Evolutionary conservation across 2,113 vertebrate species (phyloP), one percentile per base, ranked within the genome.

Genomic region (Plectropomus leopardus): DNA sequence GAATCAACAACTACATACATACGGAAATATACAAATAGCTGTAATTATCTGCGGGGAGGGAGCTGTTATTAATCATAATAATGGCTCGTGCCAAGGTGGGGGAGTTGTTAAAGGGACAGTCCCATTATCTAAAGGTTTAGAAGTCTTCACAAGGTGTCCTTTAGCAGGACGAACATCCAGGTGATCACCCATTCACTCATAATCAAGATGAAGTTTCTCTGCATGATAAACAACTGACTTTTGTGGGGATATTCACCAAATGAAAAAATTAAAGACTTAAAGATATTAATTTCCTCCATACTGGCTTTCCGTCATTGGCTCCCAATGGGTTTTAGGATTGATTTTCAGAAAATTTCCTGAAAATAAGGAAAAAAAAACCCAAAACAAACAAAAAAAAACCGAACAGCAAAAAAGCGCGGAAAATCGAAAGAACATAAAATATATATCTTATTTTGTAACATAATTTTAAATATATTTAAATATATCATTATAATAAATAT

Each of bases 1-100:
- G 84, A 87, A 84, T 77, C 86, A 88, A 88, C 74, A 82, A 81
- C 87, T 85, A 84, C 85, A 83, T 71, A 77, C 59, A 26, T 76
- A 64, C 4, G 17, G 74, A 88, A 80, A 87, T 82, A 54, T 84
- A 82, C 80, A 82, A 90, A 91, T 76, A 71, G 81, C 68, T 84
- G 83, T 81, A 80, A 86, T 89, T 89, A 88, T 44, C 67, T 17
- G 17, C 50, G 15, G 40, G 24, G 48, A 72, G 53, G 68, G 48
- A 72, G 53, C 68, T 6, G 0, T 65, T 34, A 89, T 86, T 70
- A 70, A 86, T 92, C 85, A 86, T 59, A 57, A 64, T 76, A 84
- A 87, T 71, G 79, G 61, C 60, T 54, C 2, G 5, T 63, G 84
- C 50, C 67, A 68, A 61, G 71, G 66, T 73, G 66, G 78, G 7